Percentiles rank a stretch among this genome's conserved stretches.
These are phyloP conservation scores for Molanna angustata DNA, from an alignment of 2,888 invertebrate species.

Conservation along the genomic window DNA sequence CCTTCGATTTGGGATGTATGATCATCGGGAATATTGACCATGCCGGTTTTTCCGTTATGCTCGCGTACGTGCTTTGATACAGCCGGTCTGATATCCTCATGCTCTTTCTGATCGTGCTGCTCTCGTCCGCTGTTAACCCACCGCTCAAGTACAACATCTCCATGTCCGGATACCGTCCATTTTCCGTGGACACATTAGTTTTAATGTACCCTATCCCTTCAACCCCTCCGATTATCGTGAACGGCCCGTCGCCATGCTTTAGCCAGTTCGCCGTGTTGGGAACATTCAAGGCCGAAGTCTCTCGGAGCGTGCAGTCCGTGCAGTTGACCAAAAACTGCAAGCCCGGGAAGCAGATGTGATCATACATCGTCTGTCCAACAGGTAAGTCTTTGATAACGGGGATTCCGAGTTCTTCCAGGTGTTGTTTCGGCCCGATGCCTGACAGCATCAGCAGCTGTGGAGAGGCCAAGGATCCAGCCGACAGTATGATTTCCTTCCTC, in stretches of 20 bases:
- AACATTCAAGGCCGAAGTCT: conserved; percentile 38
- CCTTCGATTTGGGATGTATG: conserved; percentile 71
- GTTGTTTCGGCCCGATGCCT: conserved; percentile 60
- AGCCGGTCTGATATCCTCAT: conserved; percentile 57
- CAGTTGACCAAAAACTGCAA: conserved; percentile 46
- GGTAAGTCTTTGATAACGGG: conserved; percentile 62
- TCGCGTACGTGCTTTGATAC: conserved; percentile 55
- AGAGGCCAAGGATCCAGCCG: conserved; percentile 84
- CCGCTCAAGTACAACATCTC: conserved; percentile 64
- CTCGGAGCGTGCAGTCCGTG: conserved; percentile 43
- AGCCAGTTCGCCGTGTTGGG: conserved; percentile 41
- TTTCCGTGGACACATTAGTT: conserved; percentile 55
- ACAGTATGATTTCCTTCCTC: conserved; percentile 77
- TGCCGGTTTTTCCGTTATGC: conserved; percentile 55
- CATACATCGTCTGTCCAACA: conserved; percentile 64
- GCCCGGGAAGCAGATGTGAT: conserved; percentile 58
- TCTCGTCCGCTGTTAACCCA: conserved; percentile 59
- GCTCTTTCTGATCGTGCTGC: conserved; percentile 49
- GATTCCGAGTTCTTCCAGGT: conserved; percentile 54
- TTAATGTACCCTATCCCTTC: conserved; percentile 67
- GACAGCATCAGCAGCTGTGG: conserved; percentile 90
- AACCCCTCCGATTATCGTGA: conserved; percentile 61
- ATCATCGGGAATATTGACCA: conserved; percentile 66
- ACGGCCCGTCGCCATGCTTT: conserved; percentile 45
- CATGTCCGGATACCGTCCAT: conserved; percentile 62